Percentiles rank a stretch among this genome's conserved stretches.
Conservation (phyloP, 1,140 invertebrate genomes). For the Mizuhopecten yessoensis region DNA sequence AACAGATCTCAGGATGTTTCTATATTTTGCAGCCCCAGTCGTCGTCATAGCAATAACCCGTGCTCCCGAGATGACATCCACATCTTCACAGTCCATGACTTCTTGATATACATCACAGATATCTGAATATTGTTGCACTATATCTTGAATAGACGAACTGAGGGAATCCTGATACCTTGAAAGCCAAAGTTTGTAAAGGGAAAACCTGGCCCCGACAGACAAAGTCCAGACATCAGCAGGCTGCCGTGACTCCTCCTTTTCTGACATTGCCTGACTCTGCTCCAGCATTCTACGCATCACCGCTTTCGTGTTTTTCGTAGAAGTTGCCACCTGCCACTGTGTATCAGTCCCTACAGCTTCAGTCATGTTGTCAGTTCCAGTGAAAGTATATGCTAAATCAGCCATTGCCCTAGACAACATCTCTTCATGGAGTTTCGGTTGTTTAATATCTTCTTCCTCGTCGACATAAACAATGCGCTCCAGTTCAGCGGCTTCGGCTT, state of each 20-base stretch:
- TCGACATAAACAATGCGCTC: constrained; percentile 48
- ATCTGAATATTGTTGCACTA: constrained; percentile 61
- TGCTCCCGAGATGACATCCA: constrained; percentile 75
- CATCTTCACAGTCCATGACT: constrained; percentile 69
- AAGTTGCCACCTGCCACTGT: constrained; percentile 10
- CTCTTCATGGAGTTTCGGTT: background rate
- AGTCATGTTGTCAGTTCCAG: background rate
- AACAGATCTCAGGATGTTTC: constrained; percentile 68
- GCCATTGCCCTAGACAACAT: background rate
- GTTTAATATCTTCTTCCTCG: constrained; percentile 40
- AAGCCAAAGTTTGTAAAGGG: constrained; percentile 33
- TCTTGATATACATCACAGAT: constrained; percentile 67
- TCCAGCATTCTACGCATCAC: constrained; percentile 55
- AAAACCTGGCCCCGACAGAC: constrained; percentile 1
- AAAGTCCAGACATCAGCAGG: constrained; percentile 67
- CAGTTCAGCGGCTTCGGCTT: constrained; percentile 48
- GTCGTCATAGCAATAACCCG: constrained; percentile 81
- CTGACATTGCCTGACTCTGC: constrained; percentile 52
- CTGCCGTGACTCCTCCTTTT: constrained; percentile 47
- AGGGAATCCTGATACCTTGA: constrained; percentile 10
- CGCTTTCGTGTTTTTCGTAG: constrained; percentile 41
- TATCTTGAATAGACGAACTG: constrained; percentile 53
- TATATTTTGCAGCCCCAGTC: constrained; percentile 79
- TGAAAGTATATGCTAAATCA: background rate
- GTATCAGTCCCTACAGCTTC: constrained; percentile 13